Base-by-base conservation (phyloP, 2,797 vertebrate species). In the Todus mexicanus region DNA sequence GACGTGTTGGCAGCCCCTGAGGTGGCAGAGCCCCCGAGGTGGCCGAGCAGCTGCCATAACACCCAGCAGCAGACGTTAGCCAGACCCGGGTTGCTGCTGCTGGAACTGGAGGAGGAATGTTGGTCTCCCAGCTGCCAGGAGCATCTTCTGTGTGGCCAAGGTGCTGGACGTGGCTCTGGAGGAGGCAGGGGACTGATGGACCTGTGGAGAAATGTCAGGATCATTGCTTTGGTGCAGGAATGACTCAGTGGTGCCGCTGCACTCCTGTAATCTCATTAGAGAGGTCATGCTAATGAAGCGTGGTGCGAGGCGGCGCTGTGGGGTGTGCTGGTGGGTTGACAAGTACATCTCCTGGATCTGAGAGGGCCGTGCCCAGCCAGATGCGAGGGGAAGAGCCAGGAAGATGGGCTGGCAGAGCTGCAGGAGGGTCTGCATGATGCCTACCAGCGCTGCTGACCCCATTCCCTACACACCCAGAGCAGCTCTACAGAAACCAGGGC, bases 11-110 rank as follows among this genome's bases (percentile, higher is more conserved):
- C 84, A 85, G 77, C 90, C 84, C 95, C 83, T 87, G 84, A 65
- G 94, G 95, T 82, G 69, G 88, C 78, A 51, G 72, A 91, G 80
- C 94, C n/a, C n/a, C n/a, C n/a, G n/a, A n/a, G n/a, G n/a, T 78
- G 68, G 90, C 77, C 48, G 73, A 91, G 80, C 94, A 94, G 93
- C 87, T 93, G 74, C 96, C 64, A 11, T 94, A 94, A 96, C 50
- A 91, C 85, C 77, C 76, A 89, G 94, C 83, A 87, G 7, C 89
- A 90, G 90, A 94, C 59, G 12, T 89, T 89, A 70, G 42, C 57
- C 87, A 73, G 75, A 86, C 21, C 57, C 1, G 2, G 42, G 18
- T 37, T 77, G 71, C 75, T 84, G 74, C 77, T 65, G 37, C 86
- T 90, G 82, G 90, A 84, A 65, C 57, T 65, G 5, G 54, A 64